These are phyloP conservation scores for Diphyllodes magnificus DNA, from an alignment of 2,113 vertebrate genomes.

Conservation along the genomic window DNA sequence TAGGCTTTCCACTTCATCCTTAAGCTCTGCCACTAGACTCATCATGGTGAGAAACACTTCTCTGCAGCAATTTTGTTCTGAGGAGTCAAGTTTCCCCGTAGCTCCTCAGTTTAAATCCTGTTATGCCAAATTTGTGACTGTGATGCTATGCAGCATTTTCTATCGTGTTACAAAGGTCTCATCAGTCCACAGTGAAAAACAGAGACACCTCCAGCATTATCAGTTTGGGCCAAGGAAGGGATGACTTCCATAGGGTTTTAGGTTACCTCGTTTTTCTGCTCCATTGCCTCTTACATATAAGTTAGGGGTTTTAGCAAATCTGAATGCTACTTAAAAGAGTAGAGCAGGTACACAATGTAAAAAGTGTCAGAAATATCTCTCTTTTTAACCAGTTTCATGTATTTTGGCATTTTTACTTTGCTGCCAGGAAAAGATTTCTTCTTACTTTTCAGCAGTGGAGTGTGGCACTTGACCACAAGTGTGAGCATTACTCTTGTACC, in stretches of 20 bases:
- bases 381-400: not conserved
- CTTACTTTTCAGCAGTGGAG: not conserved
- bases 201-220: not conserved
- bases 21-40: not conserved
- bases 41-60: accelerated
- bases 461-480: not conserved
- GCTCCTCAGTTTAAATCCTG: not conserved
- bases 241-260: not conserved
- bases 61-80: not conserved
- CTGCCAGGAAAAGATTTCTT: not conserved
- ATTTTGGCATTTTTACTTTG: not conserved
- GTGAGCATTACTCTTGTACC: not conserved
- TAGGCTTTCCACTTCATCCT: not conserved
- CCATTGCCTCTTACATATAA: not conserved
- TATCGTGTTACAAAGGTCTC: not conserved
- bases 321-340: not conserved
- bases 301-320: not conserved
- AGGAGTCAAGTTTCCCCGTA: not conserved
- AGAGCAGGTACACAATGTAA: not conserved
- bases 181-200: not conserved
- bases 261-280: not conserved
- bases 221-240: not conserved
- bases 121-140: not conserved
- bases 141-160: not conserved
- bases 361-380: not conserved